These are phyloP conservation scores for Toxotes lorentzi DNA, from an alignment of 2,797 vertebrate genomes.

Conservation along the genomic window DNA sequence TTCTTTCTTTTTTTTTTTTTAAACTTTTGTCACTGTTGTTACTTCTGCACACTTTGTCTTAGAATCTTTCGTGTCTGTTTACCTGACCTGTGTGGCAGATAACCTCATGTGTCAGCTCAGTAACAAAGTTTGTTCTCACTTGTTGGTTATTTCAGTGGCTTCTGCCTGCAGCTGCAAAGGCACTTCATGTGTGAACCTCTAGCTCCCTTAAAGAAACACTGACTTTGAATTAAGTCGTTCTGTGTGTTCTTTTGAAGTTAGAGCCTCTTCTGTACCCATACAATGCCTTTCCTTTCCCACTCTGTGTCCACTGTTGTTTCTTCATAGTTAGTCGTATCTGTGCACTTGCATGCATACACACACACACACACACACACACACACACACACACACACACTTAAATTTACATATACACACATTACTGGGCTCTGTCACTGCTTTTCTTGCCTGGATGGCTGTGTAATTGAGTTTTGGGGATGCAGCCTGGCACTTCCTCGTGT, in stretches of 20 bases:
- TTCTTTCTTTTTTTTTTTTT: not conserved
- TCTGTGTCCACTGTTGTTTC: slow-evolving; percentile 33
- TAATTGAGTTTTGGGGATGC: slow-evolving; percentile 78
- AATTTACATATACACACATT: slow-evolving; percentile 44
- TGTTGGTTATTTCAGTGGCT: slow-evolving; percentile 24
- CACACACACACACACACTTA: slow-evolving; percentile 2
- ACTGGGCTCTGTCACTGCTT: slow-evolving; percentile 47
- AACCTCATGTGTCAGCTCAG: slow-evolving; percentile 28
- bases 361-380: slow-evolving; percentile 10
- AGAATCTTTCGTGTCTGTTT: slow-evolving; percentile 9
- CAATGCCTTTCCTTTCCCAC: slow-evolving; percentile 36
- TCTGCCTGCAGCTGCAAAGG: slow-evolving; percentile 30
- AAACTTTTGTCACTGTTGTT: not conserved
- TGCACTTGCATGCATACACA: not conserved
- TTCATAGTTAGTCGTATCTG: slow-evolving; percentile 37
- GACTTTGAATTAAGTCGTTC: slow-evolving; percentile 60
- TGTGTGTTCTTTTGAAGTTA: slow-evolving; percentile 41
- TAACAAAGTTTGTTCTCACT: slow-evolving; percentile 40
- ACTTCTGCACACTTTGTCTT: not conserved
- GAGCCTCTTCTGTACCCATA: slow-evolving; percentile 39
- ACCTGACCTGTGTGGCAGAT: slow-evolving; percentile 27
- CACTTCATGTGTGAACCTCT: slow-evolving; percentile 27
- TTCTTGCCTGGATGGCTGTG: slow-evolving; percentile 65
- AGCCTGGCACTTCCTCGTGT: slow-evolving; percentile 63
- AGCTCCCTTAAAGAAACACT: slow-evolving; percentile 36